Conservation (phyloP, 2,113 vertebrate species). For the Tetrax tetrax region DNA sequence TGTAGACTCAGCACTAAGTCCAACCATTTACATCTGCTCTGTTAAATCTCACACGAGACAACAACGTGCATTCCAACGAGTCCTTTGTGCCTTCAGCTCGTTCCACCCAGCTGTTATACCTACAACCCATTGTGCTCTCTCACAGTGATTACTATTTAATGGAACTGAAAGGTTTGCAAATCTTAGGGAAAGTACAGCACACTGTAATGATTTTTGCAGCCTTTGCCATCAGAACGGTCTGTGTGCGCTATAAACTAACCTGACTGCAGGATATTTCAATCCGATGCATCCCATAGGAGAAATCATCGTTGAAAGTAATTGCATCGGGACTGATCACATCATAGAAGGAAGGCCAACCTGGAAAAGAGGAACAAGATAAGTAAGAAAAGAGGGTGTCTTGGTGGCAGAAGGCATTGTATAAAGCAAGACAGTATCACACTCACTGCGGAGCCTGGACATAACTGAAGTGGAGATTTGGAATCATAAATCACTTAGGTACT, state of each 20-base stretch:
- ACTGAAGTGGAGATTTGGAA: background rate
- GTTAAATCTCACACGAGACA: slow-evolving; percentile 45
- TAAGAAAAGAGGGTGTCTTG: background rate
- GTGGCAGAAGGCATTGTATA: background rate
- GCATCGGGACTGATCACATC: slow-evolving; percentile 86
- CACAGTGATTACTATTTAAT: slow-evolving; percentile 37
- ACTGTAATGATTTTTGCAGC: background rate
- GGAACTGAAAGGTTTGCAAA: slow-evolving; percentile 19
- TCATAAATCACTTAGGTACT: background rate
- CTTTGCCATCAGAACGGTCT: background rate
- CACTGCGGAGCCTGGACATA: background rate
- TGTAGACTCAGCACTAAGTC: background rate
- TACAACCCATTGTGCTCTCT: background rate
- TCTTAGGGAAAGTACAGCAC: background rate
- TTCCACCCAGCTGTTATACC: slow-evolving; percentile 24
- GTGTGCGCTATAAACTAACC: slow-evolving; percentile 76
- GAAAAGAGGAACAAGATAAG: background rate
- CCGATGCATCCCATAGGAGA: slow-evolving; percentile 93
- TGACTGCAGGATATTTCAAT: slow-evolving; percentile 92
- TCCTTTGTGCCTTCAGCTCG: slow-evolving; percentile 19
- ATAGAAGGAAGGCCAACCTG: slow-evolving; percentile 97
- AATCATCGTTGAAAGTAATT: slow-evolving; percentile 84
- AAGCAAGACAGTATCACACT: background rate
- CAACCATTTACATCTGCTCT: slow-evolving; percentile 31
- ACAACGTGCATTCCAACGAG: background rate